Conservation (phyloP, 2,797 vertebrate genomes). For the Acomys russatus region DNA sequence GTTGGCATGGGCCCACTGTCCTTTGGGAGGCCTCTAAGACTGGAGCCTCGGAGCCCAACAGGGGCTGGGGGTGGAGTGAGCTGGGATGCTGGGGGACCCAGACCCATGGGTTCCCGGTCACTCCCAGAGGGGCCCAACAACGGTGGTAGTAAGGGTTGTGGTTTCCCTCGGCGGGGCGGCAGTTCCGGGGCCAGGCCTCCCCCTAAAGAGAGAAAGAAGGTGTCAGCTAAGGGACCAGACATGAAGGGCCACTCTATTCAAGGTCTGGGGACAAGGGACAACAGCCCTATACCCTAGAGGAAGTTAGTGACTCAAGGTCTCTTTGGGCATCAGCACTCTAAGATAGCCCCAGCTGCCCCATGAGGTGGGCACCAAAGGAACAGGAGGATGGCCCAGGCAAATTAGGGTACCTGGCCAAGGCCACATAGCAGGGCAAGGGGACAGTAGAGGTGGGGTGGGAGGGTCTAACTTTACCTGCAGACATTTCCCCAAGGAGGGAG, state of each 20-base stretch:
- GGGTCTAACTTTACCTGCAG: constrained; percentile 89
- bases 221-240: constrained; percentile 78
- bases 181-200: constrained; percentile 89
- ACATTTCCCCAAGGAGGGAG: constrained; percentile 92
- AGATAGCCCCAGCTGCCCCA: background rate
- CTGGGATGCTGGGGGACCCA: constrained; percentile 85
- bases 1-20: constrained; percentile 87
- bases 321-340: background rate
- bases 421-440: background rate
- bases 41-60: constrained; percentile 87
- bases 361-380: background rate
- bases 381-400: background rate
- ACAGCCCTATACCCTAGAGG: background rate
- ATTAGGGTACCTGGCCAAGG: background rate
- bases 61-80: constrained; percentile 89
- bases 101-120: constrained; percentile 90
- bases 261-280: background rate
- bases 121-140: constrained; percentile 83
- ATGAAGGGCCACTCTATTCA: background rate
- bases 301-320: background rate
- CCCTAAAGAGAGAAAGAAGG: constrained; percentile 84
- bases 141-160: constrained; percentile 83
- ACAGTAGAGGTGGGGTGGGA: background rate
- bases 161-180: constrained; percentile 89
- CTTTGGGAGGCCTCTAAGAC: constrained; percentile 89